phyloP scores from a whole-genome alignment of 2,888 invertebrate genomes.

The Pristionchus japonicus region DNA sequence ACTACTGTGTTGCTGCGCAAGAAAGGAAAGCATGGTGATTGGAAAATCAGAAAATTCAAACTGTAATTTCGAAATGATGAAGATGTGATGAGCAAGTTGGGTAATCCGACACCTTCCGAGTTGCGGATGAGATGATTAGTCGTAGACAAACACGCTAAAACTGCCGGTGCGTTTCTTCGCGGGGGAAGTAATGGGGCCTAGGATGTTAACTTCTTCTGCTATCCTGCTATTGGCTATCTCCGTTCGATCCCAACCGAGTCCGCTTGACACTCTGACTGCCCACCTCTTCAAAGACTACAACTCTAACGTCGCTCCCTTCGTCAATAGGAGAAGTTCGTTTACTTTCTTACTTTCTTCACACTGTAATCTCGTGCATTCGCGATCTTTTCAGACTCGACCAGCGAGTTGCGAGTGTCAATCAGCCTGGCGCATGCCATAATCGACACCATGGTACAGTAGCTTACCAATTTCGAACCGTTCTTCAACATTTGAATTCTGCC shows the following conservation, averaged over 20 bases:
- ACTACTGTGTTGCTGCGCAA: no score
- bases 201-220: background rate
- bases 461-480: background rate
- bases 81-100: no score
- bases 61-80: no score
- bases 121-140: no score
- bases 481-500: no score
- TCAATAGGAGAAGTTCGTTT: background rate
- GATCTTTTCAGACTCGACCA: background rate
- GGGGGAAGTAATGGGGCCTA: background rate
- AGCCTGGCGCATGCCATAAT: background rate
- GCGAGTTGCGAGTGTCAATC: background rate
- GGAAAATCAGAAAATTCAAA: no score
- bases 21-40: no score
- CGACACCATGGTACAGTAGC: background rate
- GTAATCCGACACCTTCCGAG: no score
- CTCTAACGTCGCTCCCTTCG: background rate
- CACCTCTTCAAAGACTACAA: background rate
- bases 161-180: no score
- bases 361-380: background rate
- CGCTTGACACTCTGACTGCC: background rate
- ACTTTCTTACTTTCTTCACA: background rate
- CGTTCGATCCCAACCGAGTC: background rate
- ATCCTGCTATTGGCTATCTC: background rate
- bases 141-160: no score